Base-by-base conservation (phyloP, 1,140 invertebrate genomes). In the Hirudo medicinalis region DNA sequence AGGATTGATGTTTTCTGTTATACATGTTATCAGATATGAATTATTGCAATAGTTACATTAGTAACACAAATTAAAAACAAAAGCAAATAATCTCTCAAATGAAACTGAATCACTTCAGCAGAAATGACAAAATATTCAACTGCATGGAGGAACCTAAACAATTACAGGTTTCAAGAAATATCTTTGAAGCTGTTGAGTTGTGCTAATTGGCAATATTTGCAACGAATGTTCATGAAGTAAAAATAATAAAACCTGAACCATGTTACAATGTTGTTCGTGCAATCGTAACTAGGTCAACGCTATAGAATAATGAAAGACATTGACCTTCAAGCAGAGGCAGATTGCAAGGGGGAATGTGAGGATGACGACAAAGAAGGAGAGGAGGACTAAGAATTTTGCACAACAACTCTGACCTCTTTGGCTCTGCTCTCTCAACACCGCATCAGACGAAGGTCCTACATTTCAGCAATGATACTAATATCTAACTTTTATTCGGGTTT, bases 311-410 rank as follows among this genome's bases (percentile, higher is more conserved):
- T 20, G 20, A 63, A 20, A n/a, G 54, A 25, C 54, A 57, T 22
- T 55, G n/a, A 73, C 72, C 69, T 73, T 73, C 25, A 73, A 63
- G 40, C 69, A 73, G 69, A 71, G 68, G n/a, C 72, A 73, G 55
- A 73, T 22, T 6, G 72, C 57, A 40, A 73, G 32, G 49, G 72
- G 72, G 40, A 73, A 73, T 27, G 69, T 70, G 69, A 71, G 17
- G 29, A 73, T 67, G 69, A 73, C 69, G 69, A 73, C 66, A 8
- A 73, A 20, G 32, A 63, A n/a, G 19, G 72, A 70, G 17, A 73
- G 55, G 5, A 73, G 11, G 67, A 71, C 54, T 55, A 73, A 55
- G 53, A 73, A 53, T 15, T 40, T 29, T 36, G 69, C 69, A 49
- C 72, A 73, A 55, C 49, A 71, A 49, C 69, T 53, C 49, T 70